Base-by-base conservation (phyloP, 2,113 vertebrate genomes). In the Jaculus jaculus region DNA sequence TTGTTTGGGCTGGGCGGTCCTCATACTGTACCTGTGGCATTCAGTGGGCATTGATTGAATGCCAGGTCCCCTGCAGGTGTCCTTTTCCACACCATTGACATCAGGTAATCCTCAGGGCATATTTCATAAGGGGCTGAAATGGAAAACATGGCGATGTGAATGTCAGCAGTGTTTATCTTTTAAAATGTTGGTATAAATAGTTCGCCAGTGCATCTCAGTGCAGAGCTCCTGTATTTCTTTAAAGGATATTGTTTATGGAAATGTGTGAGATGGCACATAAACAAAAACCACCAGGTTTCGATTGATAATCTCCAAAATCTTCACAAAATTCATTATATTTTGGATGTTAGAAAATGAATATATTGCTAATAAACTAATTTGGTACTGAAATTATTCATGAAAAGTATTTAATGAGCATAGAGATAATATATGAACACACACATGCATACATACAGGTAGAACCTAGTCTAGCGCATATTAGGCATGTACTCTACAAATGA, bases 81-180 rank as follows among this genome's bases (percentile, higher is more conserved):
- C 97, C 99, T 98, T 98, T 99, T 99, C 99, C 99, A 99, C 97
- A 99, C 98, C 99, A 99, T 99, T 15, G 99, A 99, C 98, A 99
- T 99, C 86, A 99, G 98, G 96, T 99, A 99, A 97, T 99, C 99
- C 98, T 99, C 99, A 1, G 99, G 99, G 98, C 99, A 99, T 97
- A 99, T 99, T 98, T 99, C 99, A 98, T 99, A 99, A 39, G 99
- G 99, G 20, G 99, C 99, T 99, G 97, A 32, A 96, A 97, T 98
- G 97, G 79, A 97, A 87, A 98, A 97, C 47, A 95, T 37, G 85
- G 88, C 24, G 90, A 96, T 87, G 72, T 92, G 95, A 97, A 96
- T 54, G 94, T 47, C 72, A 91, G 23, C 88, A 86, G 42, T 71
- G 65, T 54, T 83, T 83, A 11, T 74, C 73, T 77, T 83, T 58